These are phyloP conservation scores for Xerus rutilus DNA, from an alignment of 2,797 vertebrate species.

Conservation along the genomic window DNA sequence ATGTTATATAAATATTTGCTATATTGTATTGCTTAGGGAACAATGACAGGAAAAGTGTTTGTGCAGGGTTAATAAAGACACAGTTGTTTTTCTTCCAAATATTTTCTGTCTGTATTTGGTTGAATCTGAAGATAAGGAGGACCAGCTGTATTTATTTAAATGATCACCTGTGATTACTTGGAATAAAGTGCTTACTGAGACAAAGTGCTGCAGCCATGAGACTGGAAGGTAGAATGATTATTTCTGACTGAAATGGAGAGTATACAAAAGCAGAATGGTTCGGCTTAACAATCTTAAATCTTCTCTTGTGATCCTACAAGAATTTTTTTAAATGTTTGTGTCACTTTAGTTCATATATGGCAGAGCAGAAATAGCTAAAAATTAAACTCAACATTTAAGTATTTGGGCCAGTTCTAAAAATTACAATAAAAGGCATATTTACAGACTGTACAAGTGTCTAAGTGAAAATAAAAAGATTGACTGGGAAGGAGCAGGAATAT, in stretches of 20 bases:
- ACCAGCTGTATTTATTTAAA: background rate
- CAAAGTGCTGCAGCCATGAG: background rate
- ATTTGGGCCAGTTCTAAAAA: background rate
- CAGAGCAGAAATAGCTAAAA: background rate
- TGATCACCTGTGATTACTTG: background rate
- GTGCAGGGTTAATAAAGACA: background rate
- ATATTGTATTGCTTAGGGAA: background rate
- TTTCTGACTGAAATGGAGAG: background rate
- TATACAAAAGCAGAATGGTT: background rate
- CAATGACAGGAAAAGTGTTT: background rate
- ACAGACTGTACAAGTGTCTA: background rate
- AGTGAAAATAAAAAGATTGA: background rate
- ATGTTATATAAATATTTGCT: background rate
- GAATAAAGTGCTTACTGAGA: background rate
- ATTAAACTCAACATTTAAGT: constrained; percentile 30
- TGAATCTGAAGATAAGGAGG: background rate
- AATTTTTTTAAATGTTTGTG: background rate
- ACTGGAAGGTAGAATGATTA: background rate
- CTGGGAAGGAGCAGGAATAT: background rate
- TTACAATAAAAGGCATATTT: background rate
- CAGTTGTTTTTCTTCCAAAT: background rate
- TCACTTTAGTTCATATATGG: background rate
- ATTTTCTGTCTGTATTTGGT: background rate
- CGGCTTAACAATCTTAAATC: background rate
- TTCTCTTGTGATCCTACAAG: background rate